Evolutionary conservation across 2,797 vertebrate species (phyloP).

Genomic region (Xiphophorus birchmanni): DNA sequence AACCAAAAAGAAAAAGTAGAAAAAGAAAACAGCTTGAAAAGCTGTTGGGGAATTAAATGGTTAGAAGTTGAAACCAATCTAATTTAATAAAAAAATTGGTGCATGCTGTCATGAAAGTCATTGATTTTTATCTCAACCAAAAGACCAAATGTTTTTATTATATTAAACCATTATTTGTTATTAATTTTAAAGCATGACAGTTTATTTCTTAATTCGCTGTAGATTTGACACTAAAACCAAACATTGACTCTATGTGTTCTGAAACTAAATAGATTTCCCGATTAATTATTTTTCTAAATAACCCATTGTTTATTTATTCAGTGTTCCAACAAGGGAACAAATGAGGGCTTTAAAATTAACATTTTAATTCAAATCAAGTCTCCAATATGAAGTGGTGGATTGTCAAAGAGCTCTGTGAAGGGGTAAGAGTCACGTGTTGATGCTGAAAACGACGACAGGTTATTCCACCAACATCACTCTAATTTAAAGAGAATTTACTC

Average conservation of each 20-base stretch:
- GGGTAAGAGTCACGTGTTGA: slow-evolving; percentile 57
- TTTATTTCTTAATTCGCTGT: background rate
- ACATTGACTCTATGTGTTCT: slow-evolving; percentile 23
- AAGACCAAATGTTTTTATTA: slow-evolving; percentile 49
- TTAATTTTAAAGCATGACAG: slow-evolving; percentile 6
- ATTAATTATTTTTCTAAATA: background rate
- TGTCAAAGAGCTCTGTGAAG: slow-evolving; percentile 44
- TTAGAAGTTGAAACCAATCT: slow-evolving; percentile 20
- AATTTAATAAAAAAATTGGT: slow-evolving; percentile 35
- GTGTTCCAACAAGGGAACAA: slow-evolving; percentile 54
- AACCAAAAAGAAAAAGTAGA: slow-evolving; percentile 41
- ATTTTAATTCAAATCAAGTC: slow-evolving; percentile 61
- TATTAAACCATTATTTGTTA: slow-evolving; percentile 37
- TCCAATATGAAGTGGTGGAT: slow-evolving; percentile 52
- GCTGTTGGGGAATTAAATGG: slow-evolving; percentile 16
- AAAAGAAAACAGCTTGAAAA: slow-evolving; percentile 17
- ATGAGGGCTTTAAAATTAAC: slow-evolving; percentile 59
- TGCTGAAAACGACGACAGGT: slow-evolving; percentile 59
- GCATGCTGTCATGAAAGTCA: slow-evolving; percentile 26
- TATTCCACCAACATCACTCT: slow-evolving; percentile 18
- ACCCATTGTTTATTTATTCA: slow-evolving; percentile 54
- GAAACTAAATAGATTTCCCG: slow-evolving; percentile 26
- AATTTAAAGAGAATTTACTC: slow-evolving; percentile 13
- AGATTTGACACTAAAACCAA: background rate
- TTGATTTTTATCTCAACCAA: slow-evolving; percentile 36